A percentile compares a stretch with the other conserved stretches of the same genome.
phyloP scores from a whole-genome alignment of 1,140 invertebrate species.

The Leptopilina clavipes region DNA sequence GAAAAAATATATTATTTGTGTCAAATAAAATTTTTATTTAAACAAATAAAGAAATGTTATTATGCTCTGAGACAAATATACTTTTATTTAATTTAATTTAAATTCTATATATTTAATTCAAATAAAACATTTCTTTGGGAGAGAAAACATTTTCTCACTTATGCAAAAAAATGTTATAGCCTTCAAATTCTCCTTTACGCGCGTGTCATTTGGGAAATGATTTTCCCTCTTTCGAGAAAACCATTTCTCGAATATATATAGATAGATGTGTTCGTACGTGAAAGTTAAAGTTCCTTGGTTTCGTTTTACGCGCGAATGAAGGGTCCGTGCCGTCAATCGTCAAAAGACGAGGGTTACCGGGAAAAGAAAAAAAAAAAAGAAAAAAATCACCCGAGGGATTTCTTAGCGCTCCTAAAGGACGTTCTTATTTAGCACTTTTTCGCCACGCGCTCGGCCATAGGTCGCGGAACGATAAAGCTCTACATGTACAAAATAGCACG shows the following conservation, averaged over 20 bases:
- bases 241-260: background rate
- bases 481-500: slow-evolving; percentile 60
- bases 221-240: background rate
- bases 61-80: too few species aligned
- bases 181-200: background rate
- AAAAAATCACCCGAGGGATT: slow-evolving; percentile 58
- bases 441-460: slow-evolving; percentile 58
- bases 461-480: slow-evolving; percentile 64
- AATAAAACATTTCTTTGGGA: too few species aligned
- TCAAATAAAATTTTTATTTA: too few species aligned
- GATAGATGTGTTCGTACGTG: slow-evolving; percentile 34
- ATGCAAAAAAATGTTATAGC: background rate
- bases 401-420: slow-evolving; percentile 62
- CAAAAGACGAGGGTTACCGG: slow-evolving; percentile 14
- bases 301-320: slow-evolving; percentile 42
- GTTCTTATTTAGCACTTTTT: slow-evolving; percentile 68
- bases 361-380: too few species aligned
- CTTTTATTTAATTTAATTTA: too few species aligned
- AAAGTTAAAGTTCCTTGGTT: slow-evolving; percentile 49
- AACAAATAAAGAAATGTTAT: too few species aligned
- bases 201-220: slow-evolving; percentile 8
- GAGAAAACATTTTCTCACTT: too few species aligned
- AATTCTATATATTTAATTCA: too few species aligned
- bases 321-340: slow-evolving; percentile 23
- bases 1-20: too few species aligned